phyloP scores from a whole-genome alignment of 1,140 invertebrate species.

The Pentalonia nigronervosa region DNA sequence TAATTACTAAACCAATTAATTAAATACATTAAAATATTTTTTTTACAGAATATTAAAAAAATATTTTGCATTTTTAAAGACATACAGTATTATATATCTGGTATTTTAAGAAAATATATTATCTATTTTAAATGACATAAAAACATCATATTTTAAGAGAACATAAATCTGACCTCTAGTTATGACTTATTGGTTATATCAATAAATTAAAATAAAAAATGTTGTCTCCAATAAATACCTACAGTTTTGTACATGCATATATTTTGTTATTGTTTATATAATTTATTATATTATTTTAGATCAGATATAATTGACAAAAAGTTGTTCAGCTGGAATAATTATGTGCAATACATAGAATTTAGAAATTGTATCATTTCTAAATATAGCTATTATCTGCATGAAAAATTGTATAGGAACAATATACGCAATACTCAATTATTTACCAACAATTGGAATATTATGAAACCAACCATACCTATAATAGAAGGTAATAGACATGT shows the following conservation, averaged over 20 bases:
- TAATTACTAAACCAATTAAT: too few relatives aligned
- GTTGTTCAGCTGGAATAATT: constrained; percentile 47
- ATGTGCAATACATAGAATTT: constrained; percentile 45
- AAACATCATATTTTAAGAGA: too few relatives aligned
- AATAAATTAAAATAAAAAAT: not conserved
- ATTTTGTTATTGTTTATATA: not conserved
- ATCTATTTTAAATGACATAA: too few relatives aligned
- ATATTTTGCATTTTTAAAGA: too few relatives aligned
- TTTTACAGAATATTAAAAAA: too few relatives aligned
- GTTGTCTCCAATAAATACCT: not conserved
- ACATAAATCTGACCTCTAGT: too few relatives aligned
- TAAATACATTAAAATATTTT: too few relatives aligned
- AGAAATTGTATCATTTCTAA: constrained; percentile 37
- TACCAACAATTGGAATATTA: constrained; percentile 42
- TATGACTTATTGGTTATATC: not conserved
- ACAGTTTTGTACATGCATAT: not conserved
- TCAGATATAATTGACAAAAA: not conserved
- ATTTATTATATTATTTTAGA: constrained; percentile 25
- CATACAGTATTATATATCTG: too few relatives aligned
- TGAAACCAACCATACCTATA: constrained; percentile 34
- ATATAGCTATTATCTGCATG: constrained; percentile 19
- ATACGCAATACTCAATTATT: constrained; percentile 52
- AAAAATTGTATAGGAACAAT: not conserved
- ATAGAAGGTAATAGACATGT: constrained; percentile 28
- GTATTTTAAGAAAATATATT: too few relatives aligned